Conservation (phyloP, 1,140 invertebrate genomes). For the Drosophila cardini region DNA sequence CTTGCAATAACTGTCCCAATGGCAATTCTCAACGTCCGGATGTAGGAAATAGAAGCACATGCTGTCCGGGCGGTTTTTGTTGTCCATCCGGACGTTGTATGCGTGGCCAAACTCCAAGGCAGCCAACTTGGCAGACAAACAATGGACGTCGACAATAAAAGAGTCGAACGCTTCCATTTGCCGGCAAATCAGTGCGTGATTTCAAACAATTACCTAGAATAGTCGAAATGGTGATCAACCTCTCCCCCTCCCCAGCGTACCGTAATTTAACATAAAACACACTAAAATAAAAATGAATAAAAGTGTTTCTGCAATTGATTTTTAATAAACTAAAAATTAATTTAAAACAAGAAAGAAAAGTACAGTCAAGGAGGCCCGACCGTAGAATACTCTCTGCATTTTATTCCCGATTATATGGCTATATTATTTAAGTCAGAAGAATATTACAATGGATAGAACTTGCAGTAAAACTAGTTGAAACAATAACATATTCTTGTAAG, state of each 20-base stretch:
- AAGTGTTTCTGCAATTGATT: too few relatives aligned
- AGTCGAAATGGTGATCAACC: neutral
- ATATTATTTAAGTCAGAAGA: too few relatives aligned
- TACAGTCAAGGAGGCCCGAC: too few relatives aligned
- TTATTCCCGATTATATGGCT: too few relatives aligned
- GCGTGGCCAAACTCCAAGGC: neutral
- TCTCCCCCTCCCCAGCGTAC: conserved; percentile 1
- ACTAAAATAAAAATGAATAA: too few relatives aligned
- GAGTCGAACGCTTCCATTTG: conserved; percentile 22
- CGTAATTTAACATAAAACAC: neutral
- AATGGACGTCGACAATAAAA: conserved; percentile 48
- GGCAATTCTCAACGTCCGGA: conserved; percentile 36
- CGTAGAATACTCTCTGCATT: too few relatives aligned
- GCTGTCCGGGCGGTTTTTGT: conserved; percentile 36
- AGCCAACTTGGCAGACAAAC: neutral
- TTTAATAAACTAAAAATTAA: too few relatives aligned
- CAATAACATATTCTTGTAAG: too few relatives aligned
- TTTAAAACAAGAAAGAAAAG: too few relatives aligned
- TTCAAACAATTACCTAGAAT: conserved; percentile 7
- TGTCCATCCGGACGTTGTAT: conserved; percentile 45
- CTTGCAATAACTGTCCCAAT: conserved; percentile 31
- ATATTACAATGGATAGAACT: too few relatives aligned
- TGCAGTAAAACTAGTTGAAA: too few relatives aligned
- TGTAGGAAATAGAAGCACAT: neutral
- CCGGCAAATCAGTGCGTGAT: conserved; percentile 23